phyloP scores from a whole-genome alignment of 1,140 invertebrate species.

The Euwallacea similis region DNA sequence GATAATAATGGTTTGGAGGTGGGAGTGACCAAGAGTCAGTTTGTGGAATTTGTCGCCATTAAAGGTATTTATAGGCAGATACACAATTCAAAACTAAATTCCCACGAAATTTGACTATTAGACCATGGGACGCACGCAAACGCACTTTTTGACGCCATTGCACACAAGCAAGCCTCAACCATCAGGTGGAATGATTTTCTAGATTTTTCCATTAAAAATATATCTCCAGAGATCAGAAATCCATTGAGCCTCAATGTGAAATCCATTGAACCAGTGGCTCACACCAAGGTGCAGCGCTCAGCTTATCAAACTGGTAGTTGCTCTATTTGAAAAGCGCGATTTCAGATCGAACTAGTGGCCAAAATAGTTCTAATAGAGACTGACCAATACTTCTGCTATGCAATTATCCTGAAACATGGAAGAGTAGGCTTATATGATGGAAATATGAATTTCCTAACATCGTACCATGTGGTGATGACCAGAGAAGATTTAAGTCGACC shows the following conservation, averaged over 20 bases:
- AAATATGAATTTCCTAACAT: slow-evolving; percentile 54
- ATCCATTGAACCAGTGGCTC: slow-evolving; percentile 39
- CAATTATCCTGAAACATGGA: slow-evolving; percentile 58
- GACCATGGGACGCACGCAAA: too few species aligned
- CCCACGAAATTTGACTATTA: too few species aligned
- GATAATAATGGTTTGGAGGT: too few species aligned
- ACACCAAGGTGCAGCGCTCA: slow-evolving; percentile 42
- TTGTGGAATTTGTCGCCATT: too few species aligned
- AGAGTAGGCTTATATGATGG: slow-evolving; percentile 59
- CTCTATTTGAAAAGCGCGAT: not conserved
- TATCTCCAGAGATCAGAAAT: slow-evolving; percentile 20
- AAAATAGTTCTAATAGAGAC: slow-evolving; percentile 59
- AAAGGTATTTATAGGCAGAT: too few species aligned
- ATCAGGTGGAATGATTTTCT: slow-evolving; percentile 48
- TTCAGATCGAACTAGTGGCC: slow-evolving; percentile 58
- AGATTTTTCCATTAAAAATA: slow-evolving; percentile 44
- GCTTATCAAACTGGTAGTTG: not conserved
- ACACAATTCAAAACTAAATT: too few species aligned
- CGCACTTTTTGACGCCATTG: too few species aligned
- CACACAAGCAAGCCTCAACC: not conserved
- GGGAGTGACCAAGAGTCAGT: too few species aligned
- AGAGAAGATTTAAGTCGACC: slow-evolving; percentile 49
- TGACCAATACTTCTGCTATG: slow-evolving; percentile 59
- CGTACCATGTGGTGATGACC: slow-evolving; percentile 56
- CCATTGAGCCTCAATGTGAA: slow-evolving; percentile 32